Evolutionary conservation across 2,113 vertebrate genomes (phyloP).

Genomic region (Halichoerus grypus): DNA sequence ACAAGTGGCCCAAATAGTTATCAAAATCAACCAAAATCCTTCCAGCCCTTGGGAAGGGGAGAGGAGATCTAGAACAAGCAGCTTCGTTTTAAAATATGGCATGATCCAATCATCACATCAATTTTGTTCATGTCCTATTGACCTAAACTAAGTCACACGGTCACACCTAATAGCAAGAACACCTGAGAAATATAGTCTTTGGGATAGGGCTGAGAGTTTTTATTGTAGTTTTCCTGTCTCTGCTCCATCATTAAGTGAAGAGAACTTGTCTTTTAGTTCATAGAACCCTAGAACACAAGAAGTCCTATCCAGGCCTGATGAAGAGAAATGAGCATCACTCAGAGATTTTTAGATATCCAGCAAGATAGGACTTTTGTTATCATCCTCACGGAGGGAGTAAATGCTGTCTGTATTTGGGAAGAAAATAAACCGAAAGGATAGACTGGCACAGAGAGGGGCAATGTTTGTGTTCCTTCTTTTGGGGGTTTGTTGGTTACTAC

Average conservation of each 20-base stretch:
- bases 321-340: not conserved
- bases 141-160: not conserved
- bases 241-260: not conserved
- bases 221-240: not conserved
- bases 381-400: not conserved
- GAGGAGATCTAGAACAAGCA: not conserved
- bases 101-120: not conserved
- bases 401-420: not conserved
- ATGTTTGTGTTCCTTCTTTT: not conserved
- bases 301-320: not conserved
- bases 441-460: not conserved
- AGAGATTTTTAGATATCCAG: not conserved
- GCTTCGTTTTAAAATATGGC: not conserved
- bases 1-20: not conserved
- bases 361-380: not conserved
- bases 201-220: not conserved
- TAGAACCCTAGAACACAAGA: not conserved
- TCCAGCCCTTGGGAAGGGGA: not conserved
- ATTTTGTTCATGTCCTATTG: not conserved
- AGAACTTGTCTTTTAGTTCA: not conserved
- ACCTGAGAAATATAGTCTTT: not conserved
- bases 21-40: not conserved
- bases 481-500: not conserved
- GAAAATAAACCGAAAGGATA: not conserved
- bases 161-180: not conserved